Conservation (phyloP, 2,797 vertebrate genomes). For the Halcyon leucocephala region DNA sequence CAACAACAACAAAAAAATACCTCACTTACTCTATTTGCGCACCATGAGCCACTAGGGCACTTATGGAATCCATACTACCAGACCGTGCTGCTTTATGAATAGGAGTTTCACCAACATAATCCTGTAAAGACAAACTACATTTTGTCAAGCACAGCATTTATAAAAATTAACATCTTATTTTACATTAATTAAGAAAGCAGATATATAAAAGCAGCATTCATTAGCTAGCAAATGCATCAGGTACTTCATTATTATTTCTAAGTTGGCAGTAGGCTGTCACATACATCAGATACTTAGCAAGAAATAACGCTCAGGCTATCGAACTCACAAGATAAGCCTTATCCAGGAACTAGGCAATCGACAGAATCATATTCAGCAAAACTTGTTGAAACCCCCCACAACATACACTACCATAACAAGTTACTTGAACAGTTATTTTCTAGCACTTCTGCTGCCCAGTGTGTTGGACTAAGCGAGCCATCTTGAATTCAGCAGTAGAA, state of each 20-base stretch:
- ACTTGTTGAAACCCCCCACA: neutral
- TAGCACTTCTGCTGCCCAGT: neutral
- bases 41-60: slow-evolving; percentile 90
- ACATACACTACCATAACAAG: fast-evolving
- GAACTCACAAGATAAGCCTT: neutral
- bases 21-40: slow-evolving; percentile 93
- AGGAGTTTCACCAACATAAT: slow-evolving; percentile 94
- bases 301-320: neutral
- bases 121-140: slow-evolving; percentile 82
- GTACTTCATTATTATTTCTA: neutral
- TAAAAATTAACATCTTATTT: neutral
- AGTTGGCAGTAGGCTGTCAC: neutral
- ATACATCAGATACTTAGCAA: neutral
- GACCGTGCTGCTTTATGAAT: slow-evolving; percentile 96
- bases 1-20: slow-evolving; percentile 45
- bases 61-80: slow-evolving; percentile 94
- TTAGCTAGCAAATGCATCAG: neutral
- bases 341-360: neutral
- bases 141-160: slow-evolving; percentile 56
- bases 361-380: neutral
- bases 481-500: neutral
- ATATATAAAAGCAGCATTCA: neutral
- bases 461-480: neutral
- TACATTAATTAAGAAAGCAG: slow-evolving; percentile 13
- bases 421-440: neutral